Evolutionary conservation across 2,888 invertebrate genomes (phyloP).

Genomic region (Pollenia amentaria): DNA sequence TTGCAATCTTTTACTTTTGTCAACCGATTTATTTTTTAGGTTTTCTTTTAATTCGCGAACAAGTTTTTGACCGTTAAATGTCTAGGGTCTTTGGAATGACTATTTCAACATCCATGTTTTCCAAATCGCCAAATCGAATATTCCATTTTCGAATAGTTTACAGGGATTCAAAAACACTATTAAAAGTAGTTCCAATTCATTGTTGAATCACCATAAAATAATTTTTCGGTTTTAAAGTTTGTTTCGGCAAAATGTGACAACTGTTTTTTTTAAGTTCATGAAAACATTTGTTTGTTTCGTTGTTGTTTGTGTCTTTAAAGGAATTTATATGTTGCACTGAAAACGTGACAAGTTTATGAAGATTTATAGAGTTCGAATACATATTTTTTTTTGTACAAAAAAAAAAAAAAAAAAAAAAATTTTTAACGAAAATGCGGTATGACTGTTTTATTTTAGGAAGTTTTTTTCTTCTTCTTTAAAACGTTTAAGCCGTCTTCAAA

Average conservation of each 20-base stretch:
- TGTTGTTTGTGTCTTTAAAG: conserved; percentile 60
- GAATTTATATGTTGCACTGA: conserved; percentile 83
- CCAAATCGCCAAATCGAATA: too few species aligned
- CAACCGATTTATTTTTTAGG: too few species aligned
- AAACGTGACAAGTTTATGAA: conserved; percentile 84
- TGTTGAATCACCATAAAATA: background rate
- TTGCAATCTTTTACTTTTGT: too few species aligned
- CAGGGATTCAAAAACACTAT: background rate
- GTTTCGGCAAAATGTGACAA: conserved; percentile 20
- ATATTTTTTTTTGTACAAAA: conserved; percentile 47
- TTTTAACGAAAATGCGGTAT: background rate
- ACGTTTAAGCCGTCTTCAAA: conserved; percentile 33
- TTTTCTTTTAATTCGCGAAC: too few species aligned
- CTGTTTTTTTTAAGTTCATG: conserved; percentile 11
- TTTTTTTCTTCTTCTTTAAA: conserved; percentile 60
- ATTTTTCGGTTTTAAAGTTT: background rate
- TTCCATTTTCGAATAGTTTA: too few species aligned
- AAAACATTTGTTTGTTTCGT: conserved; percentile 49
- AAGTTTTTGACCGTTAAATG: too few species aligned
- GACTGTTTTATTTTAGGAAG: conserved; percentile 56
- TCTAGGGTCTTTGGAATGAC: too few species aligned
- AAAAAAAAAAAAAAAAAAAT: conserved; percentile 33
- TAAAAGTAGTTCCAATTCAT: background rate
- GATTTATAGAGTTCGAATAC: conserved; percentile 81
- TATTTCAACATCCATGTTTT: too few species aligned